Base-by-base conservation (phyloP, 2,113 vertebrate genomes). In the Calypte anna region DNA sequence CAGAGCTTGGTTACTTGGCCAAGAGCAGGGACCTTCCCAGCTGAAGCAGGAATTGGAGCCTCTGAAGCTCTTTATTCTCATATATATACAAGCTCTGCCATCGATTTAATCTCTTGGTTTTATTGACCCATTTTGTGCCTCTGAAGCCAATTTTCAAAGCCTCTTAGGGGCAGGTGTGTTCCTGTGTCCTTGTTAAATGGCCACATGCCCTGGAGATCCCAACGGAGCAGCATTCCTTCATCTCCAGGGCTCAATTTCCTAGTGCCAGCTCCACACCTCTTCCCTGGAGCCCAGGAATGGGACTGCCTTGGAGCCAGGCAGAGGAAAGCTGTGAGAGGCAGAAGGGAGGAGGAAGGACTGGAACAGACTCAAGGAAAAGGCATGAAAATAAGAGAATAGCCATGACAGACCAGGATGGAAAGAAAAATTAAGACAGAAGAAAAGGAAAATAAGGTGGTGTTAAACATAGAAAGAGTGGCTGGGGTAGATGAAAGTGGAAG, bases 21-120 rank as follows among this genome's bases (percentile, higher is more conserved):
- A 43, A 33, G 44, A 85, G 62, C 80, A 15, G 3, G 3, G 28
- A 68, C 17, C 40, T 12, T 82, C 48, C 33, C 55, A 86, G 6
- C 57, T 21, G 17, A 59, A 54, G 36, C 18, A 73, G 25, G 30
- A 77, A 58, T 51, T 46, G 0, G 1, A 64, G 36, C 57, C 66
- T 87, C 17, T 7, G 15, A 70, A 51, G 36, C 30, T 90, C 43
- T 96, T 97, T 92, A 68, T 74, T 95, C 7, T 81, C 67, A 54
- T 55, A 87, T 88, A 54, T 78, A 67, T 62, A 74, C 38, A 84
- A 57, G 64, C 81, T 82, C 91, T 96, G 84, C 82, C 86, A 94
- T 87, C 85, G 70, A 48, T 87, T 97, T 91, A 48, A 92, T 95
- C 94, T 97, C 84, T 96, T 91, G 55, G 48, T 96, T 96, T 96